phyloP scores from a whole-genome alignment of 2,888 invertebrate species.

The Erpobdella octoculata region DNA sequence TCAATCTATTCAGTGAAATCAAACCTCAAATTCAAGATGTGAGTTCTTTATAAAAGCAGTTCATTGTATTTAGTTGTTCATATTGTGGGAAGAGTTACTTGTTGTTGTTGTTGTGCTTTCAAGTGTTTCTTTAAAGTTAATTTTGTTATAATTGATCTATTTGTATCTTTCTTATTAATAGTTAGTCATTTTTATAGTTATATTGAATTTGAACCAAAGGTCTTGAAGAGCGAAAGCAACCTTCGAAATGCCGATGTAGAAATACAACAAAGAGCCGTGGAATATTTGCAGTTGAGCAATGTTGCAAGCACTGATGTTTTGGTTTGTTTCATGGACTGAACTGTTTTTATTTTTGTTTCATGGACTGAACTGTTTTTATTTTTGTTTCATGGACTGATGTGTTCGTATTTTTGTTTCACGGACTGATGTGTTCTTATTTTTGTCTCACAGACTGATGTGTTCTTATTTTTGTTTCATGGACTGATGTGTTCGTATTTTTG shows the following conservation, averaged over 20 bases:
- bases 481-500: no score
- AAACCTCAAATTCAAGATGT: conserved; percentile 90
- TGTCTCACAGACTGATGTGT: no score
- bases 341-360: background rate
- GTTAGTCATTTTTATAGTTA: background rate
- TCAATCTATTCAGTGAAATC: conserved; percentile 97
- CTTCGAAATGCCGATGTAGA: conserved; percentile 95
- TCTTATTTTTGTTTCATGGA: no score
- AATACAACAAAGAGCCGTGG: conserved; percentile 91
- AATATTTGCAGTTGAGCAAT: conserved; percentile 90
- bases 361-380: background rate
- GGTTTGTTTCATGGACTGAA: conserved; percentile 54
- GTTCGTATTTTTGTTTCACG: no score
- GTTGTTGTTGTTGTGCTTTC: background rate
- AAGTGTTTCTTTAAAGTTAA: background rate
- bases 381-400: background rate
- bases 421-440: no score
- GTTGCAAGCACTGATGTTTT: conserved; percentile 93
- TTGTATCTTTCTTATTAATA: background rate
- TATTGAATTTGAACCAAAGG: conserved; percentile 6
- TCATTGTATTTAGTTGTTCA: background rate
- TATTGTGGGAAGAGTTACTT: background rate
- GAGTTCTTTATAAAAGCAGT: conserved; percentile 54
- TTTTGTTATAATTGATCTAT: background rate
- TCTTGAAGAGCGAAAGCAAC: conserved; percentile 67